These are phyloP conservation scores for Euphonia xanthogaster DNA, from an alignment of 2,797 vertebrate species.

Conservation along the genomic window DNA sequence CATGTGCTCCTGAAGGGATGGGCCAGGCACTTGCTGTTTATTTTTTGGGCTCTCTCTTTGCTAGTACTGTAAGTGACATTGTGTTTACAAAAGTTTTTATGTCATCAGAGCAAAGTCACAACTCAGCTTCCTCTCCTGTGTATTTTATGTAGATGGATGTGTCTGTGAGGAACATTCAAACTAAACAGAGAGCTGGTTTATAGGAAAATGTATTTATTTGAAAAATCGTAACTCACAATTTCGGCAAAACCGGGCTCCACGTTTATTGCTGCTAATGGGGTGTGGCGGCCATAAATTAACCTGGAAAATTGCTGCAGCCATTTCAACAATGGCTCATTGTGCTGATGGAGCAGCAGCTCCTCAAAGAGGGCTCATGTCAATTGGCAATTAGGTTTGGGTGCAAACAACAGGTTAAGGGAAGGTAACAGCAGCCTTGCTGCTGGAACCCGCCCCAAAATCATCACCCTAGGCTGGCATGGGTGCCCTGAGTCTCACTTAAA, in stretches of 20 bases:
- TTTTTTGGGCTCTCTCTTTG: conserved; percentile 61
- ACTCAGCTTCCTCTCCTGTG: conserved; percentile 80
- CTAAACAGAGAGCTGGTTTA: conserved; percentile 78
- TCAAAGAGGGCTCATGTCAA: neutral
- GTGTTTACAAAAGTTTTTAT: conserved; percentile 82
- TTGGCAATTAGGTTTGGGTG: neutral
- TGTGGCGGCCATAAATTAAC: conserved; percentile 68
- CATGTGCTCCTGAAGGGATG: conserved; percentile 57
- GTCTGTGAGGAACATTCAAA: conserved; percentile 74
- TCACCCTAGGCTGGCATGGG: neutral
- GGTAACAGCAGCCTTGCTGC: fast-evolving
- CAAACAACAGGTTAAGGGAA: neutral
- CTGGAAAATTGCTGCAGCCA: conserved; percentile 22
- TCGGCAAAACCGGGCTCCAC: conserved; percentile 74
- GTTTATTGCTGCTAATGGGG: conserved; percentile 76
- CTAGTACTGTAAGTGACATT: conserved; percentile 73
- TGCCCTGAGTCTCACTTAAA: neutral
- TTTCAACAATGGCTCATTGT: conserved; percentile 50
- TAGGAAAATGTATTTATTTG: conserved; percentile 84
- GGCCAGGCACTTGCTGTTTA: conserved; percentile 42
- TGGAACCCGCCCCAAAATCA: neutral
- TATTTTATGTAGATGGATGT: conserved; percentile 80
- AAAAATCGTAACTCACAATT: conserved; percentile 80
- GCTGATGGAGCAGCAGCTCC: conserved; percentile 20
- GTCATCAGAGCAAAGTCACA: conserved; percentile 79